Evolutionary conservation across 1,140 invertebrate genomes (phyloP).

Genomic region (Thalassaphorura encarpata): DNA sequence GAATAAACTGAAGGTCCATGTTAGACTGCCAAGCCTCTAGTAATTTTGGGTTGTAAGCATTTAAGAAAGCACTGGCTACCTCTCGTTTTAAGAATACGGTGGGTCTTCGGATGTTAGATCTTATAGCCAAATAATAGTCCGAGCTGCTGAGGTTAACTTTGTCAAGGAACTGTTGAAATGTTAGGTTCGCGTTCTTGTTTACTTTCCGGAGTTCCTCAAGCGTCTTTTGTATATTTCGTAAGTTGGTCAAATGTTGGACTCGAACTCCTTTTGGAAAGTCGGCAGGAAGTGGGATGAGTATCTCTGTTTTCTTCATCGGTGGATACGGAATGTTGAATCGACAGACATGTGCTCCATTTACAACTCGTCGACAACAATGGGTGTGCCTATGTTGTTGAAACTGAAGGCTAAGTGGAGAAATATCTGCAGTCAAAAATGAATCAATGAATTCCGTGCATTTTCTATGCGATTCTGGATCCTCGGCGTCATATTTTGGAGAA

Average conservation of each 20-base stretch:
- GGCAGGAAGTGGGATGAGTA: neutral
- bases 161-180: neutral
- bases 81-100: slow-evolving; percentile 23
- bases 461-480: neutral
- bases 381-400: neutral
- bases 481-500: slow-evolving; percentile 23
- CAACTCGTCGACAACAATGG: neutral
- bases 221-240: neutral
- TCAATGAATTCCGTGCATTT: neutral
- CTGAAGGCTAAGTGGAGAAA: neutral
- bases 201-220: neutral
- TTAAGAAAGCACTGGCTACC: slow-evolving; percentile 26
- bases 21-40: slow-evolving; percentile 33
- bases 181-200: neutral
- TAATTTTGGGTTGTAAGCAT: slow-evolving; percentile 33
- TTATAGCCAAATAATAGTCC: neutral
- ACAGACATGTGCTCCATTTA: neutral
- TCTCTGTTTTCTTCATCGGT: neutral
- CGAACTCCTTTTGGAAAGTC: neutral
- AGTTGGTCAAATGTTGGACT: neutral
- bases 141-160: neutral
- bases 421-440: neutral
- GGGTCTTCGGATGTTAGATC: neutral
- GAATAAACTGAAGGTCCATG: slow-evolving; percentile 35
- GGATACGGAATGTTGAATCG: neutral